phyloP scores from a whole-genome alignment of 2,113 vertebrate species.

The Cynocephalus volans region DNA sequence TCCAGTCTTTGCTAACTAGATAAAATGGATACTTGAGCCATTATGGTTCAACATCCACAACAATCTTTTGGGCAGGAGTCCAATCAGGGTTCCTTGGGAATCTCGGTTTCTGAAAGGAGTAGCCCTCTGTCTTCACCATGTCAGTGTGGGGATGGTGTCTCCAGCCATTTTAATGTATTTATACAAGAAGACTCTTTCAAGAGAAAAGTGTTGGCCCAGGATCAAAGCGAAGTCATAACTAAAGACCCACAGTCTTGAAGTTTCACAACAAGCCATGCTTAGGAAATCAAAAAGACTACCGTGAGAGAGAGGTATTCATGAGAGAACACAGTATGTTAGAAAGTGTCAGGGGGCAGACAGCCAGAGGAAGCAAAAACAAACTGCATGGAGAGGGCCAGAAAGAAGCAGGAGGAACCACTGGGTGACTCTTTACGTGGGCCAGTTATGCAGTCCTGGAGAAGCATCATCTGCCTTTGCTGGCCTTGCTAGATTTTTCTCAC shows the following conservation, averaged over 20 bases:
- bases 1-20: conserved; percentile 24
- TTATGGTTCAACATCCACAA: conserved; percentile 14
- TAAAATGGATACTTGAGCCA: neutral
- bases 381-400: neutral
- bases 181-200: conserved; percentile 82
- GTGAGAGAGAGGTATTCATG: conserved; percentile 72
- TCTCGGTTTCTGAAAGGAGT: conserved; percentile 57
- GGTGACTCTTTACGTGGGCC: neutral
- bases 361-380: conserved; percentile 59
- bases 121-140: neutral
- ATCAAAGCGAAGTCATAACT: conserved; percentile 81
- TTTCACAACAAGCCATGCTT: conserved; percentile 69
- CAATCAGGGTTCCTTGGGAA: conserved; percentile 38
- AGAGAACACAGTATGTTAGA: conserved; percentile 20
- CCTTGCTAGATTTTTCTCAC: neutral
- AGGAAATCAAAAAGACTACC: conserved; percentile 71
- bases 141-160: conserved; percentile 67
- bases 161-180: conserved; percentile 70
- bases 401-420: conserved; percentile 14
- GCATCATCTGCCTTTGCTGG: neutral
- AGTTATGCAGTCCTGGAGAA: neutral
- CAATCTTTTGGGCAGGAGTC: neutral
- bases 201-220: conserved; percentile 72
- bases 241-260: conserved; percentile 77
- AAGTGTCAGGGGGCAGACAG: neutral